Evolutionary conservation across 2,888 invertebrate genomes (phyloP).

Genomic region (Drosophila seclusa): DNA sequence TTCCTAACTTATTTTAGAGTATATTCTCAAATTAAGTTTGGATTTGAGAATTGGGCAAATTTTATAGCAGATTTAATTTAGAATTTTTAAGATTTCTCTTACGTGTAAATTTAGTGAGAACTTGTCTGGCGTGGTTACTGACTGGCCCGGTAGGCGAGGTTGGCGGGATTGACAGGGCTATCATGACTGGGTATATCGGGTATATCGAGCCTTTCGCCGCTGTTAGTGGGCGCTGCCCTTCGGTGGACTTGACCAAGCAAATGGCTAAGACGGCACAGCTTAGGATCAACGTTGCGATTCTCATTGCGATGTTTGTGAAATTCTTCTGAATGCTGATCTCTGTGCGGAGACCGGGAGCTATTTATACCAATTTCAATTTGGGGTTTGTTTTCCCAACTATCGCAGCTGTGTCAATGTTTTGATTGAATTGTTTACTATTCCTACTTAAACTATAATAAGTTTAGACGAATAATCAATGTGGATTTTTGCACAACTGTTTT

Average conservation of each 20-base stretch:
- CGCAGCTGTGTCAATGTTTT: not conserved
- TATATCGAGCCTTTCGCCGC: too few species aligned
- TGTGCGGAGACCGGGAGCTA: not conserved
- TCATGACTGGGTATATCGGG: too few species aligned
- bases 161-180: too few species aligned
- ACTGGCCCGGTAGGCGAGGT: too few species aligned
- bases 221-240: too few species aligned
- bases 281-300: not conserved
- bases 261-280: not conserved
- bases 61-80: not conserved
- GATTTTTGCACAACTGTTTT: not conserved
- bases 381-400: not conserved
- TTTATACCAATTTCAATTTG: not conserved
- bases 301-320: not conserved
- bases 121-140: too few species aligned
- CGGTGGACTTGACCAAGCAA: not conserved
- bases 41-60: not conserved
- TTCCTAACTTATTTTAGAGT: too few species aligned
- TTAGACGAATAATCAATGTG: not conserved
- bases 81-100: not conserved
- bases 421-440: not conserved
- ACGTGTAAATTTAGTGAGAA: too few species aligned
- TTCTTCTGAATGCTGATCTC: not conserved
- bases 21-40: not conserved
- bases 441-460: not conserved